Evolutionary conservation across 2,888 invertebrate genomes (phyloP), one percentile per base, ranked within the genome.

Genomic region (Odontocerum albicorne): DNA sequence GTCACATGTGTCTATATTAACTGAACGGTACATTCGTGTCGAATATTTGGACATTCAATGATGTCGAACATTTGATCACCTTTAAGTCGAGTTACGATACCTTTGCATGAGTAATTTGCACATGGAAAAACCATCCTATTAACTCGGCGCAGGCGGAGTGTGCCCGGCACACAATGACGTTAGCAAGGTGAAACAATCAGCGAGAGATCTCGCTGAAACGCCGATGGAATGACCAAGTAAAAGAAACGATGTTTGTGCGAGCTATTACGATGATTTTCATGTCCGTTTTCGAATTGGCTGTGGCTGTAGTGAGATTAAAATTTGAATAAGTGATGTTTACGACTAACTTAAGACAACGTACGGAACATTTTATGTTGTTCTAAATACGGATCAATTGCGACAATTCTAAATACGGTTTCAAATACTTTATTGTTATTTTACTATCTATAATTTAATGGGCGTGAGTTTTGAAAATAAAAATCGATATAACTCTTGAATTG

Each of bases 171-270:
- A 32, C 32, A 31, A 12, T 16, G 31, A 47, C n/a, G n/a, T n/a
- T n/a, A n/a, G n/a, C 47, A 53, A 53, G 46, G 46, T 46, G 39
- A 53, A 46, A 45, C 47, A 53, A 35, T 53, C 46, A 42, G 22
- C 27, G 36, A 53, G 53, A 31, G 39, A 31, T 39, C 39, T 45
- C 17, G 16, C 36, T 20, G 31, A 40, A 47, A 35, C 39, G 47
- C 54, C 33, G 15, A 27, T 38, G 12, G 53, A 53, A 53, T 53
- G 21, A 32, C 39, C 31, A 53, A 40, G 39, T 36, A 40, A 40
- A 49, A 49, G 49, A 49, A 49, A 49, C 49, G 21, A 36, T 21
- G 47, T 21, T 35, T 49, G 39, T 19, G 20, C 22, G n/a, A n/a
- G n/a, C n/a, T n/a, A n/a, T n/a, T n/a, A n/a, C 15, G 42, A 42